Evolutionary conservation across 2,797 vertebrate species (phyloP), one percentile per base, ranked within the genome.

Genomic region (Sebastes kiyomatsui): DNA sequence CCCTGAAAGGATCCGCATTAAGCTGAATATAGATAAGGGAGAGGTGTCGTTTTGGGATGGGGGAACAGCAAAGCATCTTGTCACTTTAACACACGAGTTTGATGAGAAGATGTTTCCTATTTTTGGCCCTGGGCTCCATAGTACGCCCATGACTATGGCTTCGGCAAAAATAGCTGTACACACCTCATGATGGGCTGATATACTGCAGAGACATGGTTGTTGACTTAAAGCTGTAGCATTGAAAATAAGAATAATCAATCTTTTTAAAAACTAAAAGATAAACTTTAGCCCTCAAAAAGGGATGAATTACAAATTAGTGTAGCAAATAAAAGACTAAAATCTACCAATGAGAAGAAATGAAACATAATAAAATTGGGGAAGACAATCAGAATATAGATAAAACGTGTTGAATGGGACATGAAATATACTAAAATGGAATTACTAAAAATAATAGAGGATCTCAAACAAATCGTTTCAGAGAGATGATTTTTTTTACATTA

Each of bases 41-140:
- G 94, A 96, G 82, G 94, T 96, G 75, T 96, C 96, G 3, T 96
- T 96, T 80, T 96, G 94, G 93, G 94, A 96, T 69, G 90, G 79
- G 7, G 93, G 73, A 9, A 86, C 83, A 10, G 77, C 86, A 23
- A 89, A 75, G 67, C 96, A 96, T 75, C 70, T 94, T n/a, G 81
- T 92, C 54, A 93, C 86, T 65, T 83, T 94, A 8, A 87, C 67
- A 11, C 80, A 92, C 33, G 30, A 61, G 6, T 94, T 94, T 81
- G 74, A 68, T 3, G 88, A 90, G 30, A 83, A 2, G 55, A 72
- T 94, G 0, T 93, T 82, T 84, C 94, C 93, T 6, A 84, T 94
- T 20, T 93, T 94, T 70, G 94, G 93, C 25, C 94, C 94, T 0
- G 93, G 92, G 33, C 92, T 94, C 54, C 70, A 89, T 13, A 71